Base-by-base conservation (phyloP, 2,888 invertebrate species). In the Pherbina coryleti region DNA sequence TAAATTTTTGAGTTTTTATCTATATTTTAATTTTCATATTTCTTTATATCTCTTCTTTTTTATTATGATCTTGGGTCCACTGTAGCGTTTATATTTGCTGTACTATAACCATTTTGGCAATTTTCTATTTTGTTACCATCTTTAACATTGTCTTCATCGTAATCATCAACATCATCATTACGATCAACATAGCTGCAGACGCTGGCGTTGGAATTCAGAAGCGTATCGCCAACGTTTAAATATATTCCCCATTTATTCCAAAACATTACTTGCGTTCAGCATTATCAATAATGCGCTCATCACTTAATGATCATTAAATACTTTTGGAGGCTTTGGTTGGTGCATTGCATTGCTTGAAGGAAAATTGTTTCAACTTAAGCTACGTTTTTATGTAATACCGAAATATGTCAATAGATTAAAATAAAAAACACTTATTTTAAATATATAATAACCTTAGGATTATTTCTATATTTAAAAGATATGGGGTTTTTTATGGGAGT, bases 221-320 rank as follows among this genome's bases (percentile, higher is more conserved):
- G 37, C 75, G 75, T 67, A 67, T 75, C 75, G 53, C 25, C 67
- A 37, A 31, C 14, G 44, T 11, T n/a, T 53, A 22, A 28, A 55
- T 17, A 22, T 74, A 37, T 75, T 55, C 22, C 44, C 37, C 75
- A 75, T 31, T 55, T 75, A 67, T 66, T 67, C 57, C 67, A n/a
- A 66, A 19, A 37, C 53, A 28, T 67, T 55, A 66, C 53, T 53
- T 34, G 53, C 55, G 22, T 37, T 69, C 69, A 69, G 44, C 51
- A 69, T 51, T n/a, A 51, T 25, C 66, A 64, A 37, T 49, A 74
- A 14, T 25, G n/a, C n/a, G n/a, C 31, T 60, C 66, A 64, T 75
- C 74, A 19, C 34, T 34, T 55, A 57, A 72, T 37, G 14, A 69
- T 19, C 28, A 72, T 57, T 57, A 55, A 14, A 28, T 55, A 44